Evolutionary conservation across 1,140 invertebrate species (phyloP).

Genomic region (Camponotus pennsylvanicus): DNA sequence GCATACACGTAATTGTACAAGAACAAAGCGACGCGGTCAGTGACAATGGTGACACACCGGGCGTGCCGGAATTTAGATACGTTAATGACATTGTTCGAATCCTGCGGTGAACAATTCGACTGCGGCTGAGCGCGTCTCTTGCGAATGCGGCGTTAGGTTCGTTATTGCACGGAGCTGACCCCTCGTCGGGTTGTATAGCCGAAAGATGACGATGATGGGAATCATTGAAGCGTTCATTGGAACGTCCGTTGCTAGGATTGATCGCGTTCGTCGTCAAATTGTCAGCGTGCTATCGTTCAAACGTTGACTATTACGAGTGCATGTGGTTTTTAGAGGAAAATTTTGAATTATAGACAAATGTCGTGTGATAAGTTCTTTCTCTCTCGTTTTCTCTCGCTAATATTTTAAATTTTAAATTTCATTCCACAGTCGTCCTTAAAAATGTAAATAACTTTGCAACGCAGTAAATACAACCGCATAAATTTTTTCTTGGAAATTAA

Average conservation of each 20-base stretch:
- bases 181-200: neutral
- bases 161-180: neutral
- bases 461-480: neutral
- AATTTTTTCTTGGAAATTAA: neutral
- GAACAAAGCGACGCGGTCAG: conserved; percentile 23
- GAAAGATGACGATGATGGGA: neutral
- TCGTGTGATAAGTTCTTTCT: neutral
- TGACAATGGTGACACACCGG: conserved; percentile 28
- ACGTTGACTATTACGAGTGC: neutral
- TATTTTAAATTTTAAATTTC: neutral
- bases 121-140: neutral
- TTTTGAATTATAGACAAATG: neutral
- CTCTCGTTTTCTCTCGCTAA: neutral
- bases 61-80: conserved; percentile 52
- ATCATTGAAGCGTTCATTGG: neutral
- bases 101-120: conserved; percentile 32
- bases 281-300: neutral
- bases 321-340: neutral
- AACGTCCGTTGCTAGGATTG: neutral
- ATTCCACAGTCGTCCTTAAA: neutral
- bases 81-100: conserved; percentile 64
- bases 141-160: neutral
- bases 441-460: neutral
- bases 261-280: neutral
- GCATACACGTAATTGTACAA: neutral